A percentile compares a stretch with the other conserved stretches of the same genome.
Conservation (phyloP, 2,888 invertebrate genomes). For the Oxyscelio sp. region DNA sequence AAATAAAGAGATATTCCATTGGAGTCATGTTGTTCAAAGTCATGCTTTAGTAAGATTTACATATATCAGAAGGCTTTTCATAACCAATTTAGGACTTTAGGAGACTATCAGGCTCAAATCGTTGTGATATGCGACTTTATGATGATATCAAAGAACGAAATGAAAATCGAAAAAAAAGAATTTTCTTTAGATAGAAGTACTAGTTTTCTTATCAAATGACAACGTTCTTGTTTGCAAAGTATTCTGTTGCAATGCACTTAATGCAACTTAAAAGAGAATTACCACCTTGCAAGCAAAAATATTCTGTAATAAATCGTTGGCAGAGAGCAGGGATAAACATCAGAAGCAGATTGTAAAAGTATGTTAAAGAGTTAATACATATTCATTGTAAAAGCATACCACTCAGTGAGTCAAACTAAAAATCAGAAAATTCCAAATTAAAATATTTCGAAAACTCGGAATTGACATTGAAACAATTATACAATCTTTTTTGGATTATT, state of each 20-base stretch:
- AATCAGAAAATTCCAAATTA: conserved; percentile 5
- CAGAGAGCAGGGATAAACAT: conserved; percentile 2
- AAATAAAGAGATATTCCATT: conserved; percentile 7
- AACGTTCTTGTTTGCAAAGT: conserved; percentile 6
- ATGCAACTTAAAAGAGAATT: not conserved
- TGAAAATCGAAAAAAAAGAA: conserved; percentile 17
- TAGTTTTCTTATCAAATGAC: not conserved
- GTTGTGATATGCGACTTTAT: not conserved
- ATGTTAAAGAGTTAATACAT: conserved; percentile 24
- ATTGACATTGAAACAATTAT: conserved; percentile 49
- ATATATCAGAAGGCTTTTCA: not conserved
- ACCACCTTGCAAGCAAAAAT: conserved; percentile 2
- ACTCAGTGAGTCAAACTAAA: conserved; percentile 31
- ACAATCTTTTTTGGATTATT: conserved; percentile 58
- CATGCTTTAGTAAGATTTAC: conserved; percentile 2
- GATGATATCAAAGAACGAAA: not conserved
- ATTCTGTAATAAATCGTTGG: not conserved
- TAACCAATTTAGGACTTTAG: conserved; percentile 18
- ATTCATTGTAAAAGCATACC: conserved; percentile 37
- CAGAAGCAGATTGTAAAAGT: not conserved
- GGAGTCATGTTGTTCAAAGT: conserved; percentile 4
- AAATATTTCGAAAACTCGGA: conserved; percentile 53
- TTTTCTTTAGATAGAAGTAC: not conserved
- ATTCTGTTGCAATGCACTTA: conserved; percentile 13
- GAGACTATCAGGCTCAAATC: conserved; percentile 22